phyloP scores from a whole-genome alignment of 2,888 invertebrate genomes.

The Nomada fucata region DNA sequence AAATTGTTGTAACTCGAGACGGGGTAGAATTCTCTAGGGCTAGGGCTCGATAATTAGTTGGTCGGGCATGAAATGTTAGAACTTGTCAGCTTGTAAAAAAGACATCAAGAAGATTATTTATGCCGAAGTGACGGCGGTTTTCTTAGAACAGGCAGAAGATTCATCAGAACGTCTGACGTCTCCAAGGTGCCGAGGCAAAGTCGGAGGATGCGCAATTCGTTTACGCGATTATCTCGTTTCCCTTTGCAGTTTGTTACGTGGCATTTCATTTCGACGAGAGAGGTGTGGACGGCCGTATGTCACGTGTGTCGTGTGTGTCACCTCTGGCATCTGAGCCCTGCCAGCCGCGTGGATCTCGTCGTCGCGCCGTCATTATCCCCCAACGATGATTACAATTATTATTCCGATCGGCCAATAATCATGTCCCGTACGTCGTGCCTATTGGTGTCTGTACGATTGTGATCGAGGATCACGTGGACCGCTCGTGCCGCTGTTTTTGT shows the following conservation, averaged over 20 bases:
- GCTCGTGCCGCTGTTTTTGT: conserved; percentile 59
- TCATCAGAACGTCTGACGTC: conserved; percentile 14
- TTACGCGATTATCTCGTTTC: conserved; percentile 48
- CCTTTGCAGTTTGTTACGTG: conserved; percentile 45
- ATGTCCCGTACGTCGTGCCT: conserved; percentile 78
- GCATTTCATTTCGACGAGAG: conserved; percentile 42
- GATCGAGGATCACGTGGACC: conserved; percentile 77
- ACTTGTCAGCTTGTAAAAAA: no score
- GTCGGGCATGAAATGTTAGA: no score
- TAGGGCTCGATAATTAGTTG: no score
- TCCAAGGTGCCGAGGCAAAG: not conserved
- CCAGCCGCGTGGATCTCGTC: conserved; percentile 21
- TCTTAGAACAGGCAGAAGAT: not conserved
- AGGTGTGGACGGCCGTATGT: conserved; percentile 62
- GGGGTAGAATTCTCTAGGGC: no score
- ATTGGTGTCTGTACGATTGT: conserved; percentile 66
- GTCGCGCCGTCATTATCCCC: conserved; percentile 74
- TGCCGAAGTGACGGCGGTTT: not conserved
- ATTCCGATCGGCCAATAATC: conserved; percentile 80
- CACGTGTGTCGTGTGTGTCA: conserved; percentile 69
- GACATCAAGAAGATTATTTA: no score
- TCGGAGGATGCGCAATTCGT: conserved; percentile 21
- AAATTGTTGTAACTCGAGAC: no score
- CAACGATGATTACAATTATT: conserved; percentile 81
- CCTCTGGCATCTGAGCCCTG: conserved; percentile 65